Percentiles rank a stretch among this genome's conserved stretches.
These are phyloP conservation scores for Branchipolynoe longqiensis DNA, from an alignment of 2,888 invertebrate genomes.

Conservation along the genomic window DNA sequence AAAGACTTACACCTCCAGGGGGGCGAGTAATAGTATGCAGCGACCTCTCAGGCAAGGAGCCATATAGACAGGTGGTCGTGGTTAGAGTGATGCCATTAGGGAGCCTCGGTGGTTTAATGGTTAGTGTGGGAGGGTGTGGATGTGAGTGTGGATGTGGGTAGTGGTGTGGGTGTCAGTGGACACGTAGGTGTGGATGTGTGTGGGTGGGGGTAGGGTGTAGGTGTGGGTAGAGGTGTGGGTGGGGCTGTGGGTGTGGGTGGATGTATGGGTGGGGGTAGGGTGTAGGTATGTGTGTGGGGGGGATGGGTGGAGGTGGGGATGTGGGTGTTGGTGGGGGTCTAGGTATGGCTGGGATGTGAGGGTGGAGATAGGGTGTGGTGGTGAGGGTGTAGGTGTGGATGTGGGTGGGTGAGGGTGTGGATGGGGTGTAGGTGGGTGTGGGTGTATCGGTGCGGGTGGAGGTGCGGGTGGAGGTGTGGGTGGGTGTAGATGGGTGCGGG, in stretches of 20 bases:
- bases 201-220: not conserved
- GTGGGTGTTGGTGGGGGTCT: not conserved
- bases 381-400: too few relatives aligned
- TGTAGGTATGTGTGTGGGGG: not conserved
- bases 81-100: too few relatives aligned
- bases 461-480: not conserved
- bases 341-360: not conserved
- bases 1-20: too few relatives aligned
- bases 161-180: too few relatives aligned
- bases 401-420: too few relatives aligned
- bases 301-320: not conserved
- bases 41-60: too few relatives aligned
- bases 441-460: not conserved
- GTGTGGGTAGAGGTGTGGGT: not conserved
- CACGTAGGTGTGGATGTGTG: not conserved
- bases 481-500: not conserved
- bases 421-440: not conserved
- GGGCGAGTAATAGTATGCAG: too few relatives aligned
- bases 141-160: too few relatives aligned
- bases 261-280: not conserved
- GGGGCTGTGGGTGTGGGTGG: not conserved
- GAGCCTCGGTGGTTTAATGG: too few relatives aligned
- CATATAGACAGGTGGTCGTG: too few relatives aligned
- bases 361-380: too few relatives aligned
- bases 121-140: too few relatives aligned